Percentiles rank a stretch among this genome's conserved stretches.
Evolutionary conservation across 2,888 invertebrate genomes (phyloP).

Genomic region (Apotomis capreana): DNA sequence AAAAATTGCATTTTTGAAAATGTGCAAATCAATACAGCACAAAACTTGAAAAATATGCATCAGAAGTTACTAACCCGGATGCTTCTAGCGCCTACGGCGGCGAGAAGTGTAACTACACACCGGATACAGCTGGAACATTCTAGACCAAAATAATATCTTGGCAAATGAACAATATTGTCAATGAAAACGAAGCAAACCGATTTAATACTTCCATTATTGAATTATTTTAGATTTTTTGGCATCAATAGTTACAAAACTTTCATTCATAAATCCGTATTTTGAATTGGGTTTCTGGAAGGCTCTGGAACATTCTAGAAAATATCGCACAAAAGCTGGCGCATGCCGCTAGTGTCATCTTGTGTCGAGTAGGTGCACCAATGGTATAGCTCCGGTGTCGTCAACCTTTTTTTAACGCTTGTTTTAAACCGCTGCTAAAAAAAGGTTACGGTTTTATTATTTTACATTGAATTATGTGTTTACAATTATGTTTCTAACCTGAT

Average conservation of each 20-base stretch:
- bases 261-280: constrained; percentile 46
- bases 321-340: constrained; percentile 43
- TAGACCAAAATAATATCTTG: constrained; percentile 50
- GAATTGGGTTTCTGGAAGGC: constrained; percentile 53
- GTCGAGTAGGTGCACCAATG: constrained; percentile 52
- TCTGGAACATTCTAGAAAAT: constrained; percentile 67
- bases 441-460: no score
- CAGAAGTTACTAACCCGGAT: constrained; percentile 54
- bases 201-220: neutral
- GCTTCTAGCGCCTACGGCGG: constrained; percentile 58
- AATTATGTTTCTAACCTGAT: no score
- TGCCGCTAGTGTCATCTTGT: constrained; percentile 51
- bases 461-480: no score
- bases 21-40: constrained; percentile 35
- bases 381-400: constrained; percentile 46
- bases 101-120: constrained; percentile 52
- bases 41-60: constrained; percentile 29
- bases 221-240: constrained; percentile 12
- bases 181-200: constrained; percentile 41
- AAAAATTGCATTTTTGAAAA: constrained; percentile 4
- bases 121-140: constrained; percentile 72
- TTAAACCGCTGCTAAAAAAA: no score
- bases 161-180: constrained; percentile 43
- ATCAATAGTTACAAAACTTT: constrained; percentile 40
- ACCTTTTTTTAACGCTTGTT: constrained; percentile 55